Conservation (phyloP, 2,888 invertebrate genomes). For the Synanthedon myopaeformis region DNA sequence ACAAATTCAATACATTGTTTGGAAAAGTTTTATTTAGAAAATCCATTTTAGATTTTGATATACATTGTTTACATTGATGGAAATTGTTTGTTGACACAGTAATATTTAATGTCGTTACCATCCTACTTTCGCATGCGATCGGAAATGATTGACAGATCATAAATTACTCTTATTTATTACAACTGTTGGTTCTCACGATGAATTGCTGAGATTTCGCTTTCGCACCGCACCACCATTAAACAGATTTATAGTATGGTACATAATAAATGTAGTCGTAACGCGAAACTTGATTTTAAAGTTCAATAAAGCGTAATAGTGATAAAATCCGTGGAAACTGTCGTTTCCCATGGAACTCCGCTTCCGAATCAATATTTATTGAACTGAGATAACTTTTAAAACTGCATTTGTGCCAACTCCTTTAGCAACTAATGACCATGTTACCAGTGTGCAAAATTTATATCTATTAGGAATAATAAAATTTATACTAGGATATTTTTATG, state of each 20-base stretch:
- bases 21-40: neutral
- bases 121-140: no score
- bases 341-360: slow-evolving; percentile 5
- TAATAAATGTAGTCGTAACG: neutral
- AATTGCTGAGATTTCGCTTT: neutral
- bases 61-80: no score
- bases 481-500: neutral
- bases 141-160: neutral
- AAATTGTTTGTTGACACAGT: no score
- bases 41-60: no score
- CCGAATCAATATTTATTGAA: slow-evolving; percentile 18
- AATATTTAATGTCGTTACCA: no score
- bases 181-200: neutral
- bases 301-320: slow-evolving; percentile 21
- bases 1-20: neutral
- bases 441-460: neutral
- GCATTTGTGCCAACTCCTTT: slow-evolving; percentile 1
- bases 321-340: slow-evolving; percentile 17
- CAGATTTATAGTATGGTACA: neutral
- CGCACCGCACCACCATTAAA: neutral
- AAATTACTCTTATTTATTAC: neutral
- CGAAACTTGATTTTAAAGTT: slow-evolving; percentile 14
- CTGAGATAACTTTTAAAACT: slow-evolving; percentile 10
- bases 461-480: no score
- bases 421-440: slow-evolving; percentile 1